Percentiles rank a stretch among this genome's conserved stretches.
Evolutionary conservation across 35 echinoderm and acorn worm genomes (phyloP).

Genomic region (Eucidaris tribuloides): DNA sequence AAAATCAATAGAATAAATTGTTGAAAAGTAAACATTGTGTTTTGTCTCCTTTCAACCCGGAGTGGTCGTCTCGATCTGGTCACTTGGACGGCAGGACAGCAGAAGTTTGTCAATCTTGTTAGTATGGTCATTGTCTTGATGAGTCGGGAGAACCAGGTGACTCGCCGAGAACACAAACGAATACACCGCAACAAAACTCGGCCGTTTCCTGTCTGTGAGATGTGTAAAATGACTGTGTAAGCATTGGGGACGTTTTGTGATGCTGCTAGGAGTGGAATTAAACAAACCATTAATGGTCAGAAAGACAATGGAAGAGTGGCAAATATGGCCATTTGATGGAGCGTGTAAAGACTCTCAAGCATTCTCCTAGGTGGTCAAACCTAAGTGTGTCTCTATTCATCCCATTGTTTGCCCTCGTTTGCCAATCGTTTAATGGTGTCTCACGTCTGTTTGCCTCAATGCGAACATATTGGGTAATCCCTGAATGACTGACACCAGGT

Average conservation of each 20-base stretch:
- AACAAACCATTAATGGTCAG: conserved; percentile 1
- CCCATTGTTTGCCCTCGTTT: not conserved
- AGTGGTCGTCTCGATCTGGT: not conserved
- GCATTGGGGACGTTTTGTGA: too few species aligned
- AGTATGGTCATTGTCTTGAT: not conserved
- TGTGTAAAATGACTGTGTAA: too few species aligned
- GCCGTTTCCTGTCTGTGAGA: too few species aligned
- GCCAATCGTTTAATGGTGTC: conserved; percentile 1
- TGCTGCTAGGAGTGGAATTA: not conserved
- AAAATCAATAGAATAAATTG: not conserved
- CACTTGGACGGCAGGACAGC: not conserved
- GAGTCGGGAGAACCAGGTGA: too few species aligned
- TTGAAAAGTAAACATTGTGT: conserved; percentile 4
- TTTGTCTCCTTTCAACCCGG: too few species aligned
- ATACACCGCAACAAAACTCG: too few species aligned
- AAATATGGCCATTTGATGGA: conserved; percentile 18
- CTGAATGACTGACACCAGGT: too few species aligned
- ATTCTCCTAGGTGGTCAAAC: not conserved
- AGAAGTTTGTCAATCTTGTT: conserved; percentile 27
- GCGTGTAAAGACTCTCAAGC: not conserved
- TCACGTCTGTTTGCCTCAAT: not conserved
- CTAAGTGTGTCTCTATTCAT: not conserved
- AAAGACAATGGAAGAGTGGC: not conserved
- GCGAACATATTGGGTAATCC: too few species aligned
- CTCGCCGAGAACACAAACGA: too few species aligned